Conservation (phyloP, 1,140 invertebrate species). For the Temnothorax longispinosus region DNA sequence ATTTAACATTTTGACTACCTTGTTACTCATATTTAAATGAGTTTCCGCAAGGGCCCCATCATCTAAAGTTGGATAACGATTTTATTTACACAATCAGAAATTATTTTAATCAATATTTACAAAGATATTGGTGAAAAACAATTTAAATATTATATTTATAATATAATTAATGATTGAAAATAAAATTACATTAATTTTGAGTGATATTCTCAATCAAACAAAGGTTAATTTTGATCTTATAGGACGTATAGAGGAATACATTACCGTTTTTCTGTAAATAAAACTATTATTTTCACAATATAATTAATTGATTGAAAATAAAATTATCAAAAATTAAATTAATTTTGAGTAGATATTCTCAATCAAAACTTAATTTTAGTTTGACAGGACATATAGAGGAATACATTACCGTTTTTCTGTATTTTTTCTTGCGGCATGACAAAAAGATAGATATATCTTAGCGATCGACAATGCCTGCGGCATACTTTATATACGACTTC, state of each 20-base stretch:
- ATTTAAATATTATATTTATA: too few species aligned
- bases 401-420: background rate
- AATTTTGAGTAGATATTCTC: too few species aligned
- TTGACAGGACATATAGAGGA: background rate
- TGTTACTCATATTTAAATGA: background rate
- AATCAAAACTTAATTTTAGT: too few species aligned
- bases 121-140: background rate
- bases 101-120: background rate
- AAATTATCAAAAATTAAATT: too few species aligned
- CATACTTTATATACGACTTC: background rate
- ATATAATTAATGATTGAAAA: too few species aligned
- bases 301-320: too few species aligned
- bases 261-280: background rate
- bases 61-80: background rate
- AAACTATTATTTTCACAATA: too few species aligned
- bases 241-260: background rate
- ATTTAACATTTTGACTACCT: background rate
- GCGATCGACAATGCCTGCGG: background rate
- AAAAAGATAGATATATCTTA: background rate
- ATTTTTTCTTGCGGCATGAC: background rate
- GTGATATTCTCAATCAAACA: background rate
- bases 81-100: background rate
- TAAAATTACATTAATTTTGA: background rate
- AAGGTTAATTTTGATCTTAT: background rate
- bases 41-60: background rate